Percentiles rank a stretch among this genome's conserved stretches.
Evolutionary conservation across 2,113 vertebrate genomes (phyloP).

Genomic region (Oostethus manadensis): DNA sequence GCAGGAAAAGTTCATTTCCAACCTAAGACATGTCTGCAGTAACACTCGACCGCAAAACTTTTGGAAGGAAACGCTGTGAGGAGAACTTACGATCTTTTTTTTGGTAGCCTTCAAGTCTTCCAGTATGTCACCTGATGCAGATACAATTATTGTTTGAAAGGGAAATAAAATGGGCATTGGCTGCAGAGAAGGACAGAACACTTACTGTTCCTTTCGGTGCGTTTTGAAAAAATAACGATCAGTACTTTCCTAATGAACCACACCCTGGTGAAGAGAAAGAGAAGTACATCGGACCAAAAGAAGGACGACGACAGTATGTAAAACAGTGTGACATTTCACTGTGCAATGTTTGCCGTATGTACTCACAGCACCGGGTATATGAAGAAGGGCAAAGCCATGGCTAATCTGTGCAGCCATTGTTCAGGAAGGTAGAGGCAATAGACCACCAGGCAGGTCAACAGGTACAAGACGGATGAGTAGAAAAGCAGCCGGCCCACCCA

Average conservation of each 20-base stretch:
- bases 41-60: not conserved
- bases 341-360: not conserved
- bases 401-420: constrained; percentile 78
- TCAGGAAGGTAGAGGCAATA: constrained; percentile 93
- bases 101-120: constrained; percentile 89
- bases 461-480: constrained; percentile 87
- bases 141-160: not conserved
- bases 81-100: constrained; percentile 91
- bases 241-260: constrained; percentile 87
- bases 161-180: not conserved
- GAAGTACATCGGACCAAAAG: not conserved
- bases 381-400: constrained; percentile 91
- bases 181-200: constrained; percentile 3
- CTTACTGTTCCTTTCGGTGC: constrained; percentile 96
- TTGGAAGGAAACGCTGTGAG: not conserved
- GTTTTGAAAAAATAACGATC: constrained; percentile 91
- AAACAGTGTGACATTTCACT: not conserved
- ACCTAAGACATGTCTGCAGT: not conserved
- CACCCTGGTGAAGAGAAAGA: constrained; percentile 69
- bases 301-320: too few species aligned
- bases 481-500: constrained; percentile 91
- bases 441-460: constrained; percentile 80
- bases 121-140: constrained; percentile 82
- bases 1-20: not conserved
- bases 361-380: constrained; percentile 92